phyloP scores from a whole-genome alignment of 2,113 vertebrate species.

The Vicugna pacos region DNA sequence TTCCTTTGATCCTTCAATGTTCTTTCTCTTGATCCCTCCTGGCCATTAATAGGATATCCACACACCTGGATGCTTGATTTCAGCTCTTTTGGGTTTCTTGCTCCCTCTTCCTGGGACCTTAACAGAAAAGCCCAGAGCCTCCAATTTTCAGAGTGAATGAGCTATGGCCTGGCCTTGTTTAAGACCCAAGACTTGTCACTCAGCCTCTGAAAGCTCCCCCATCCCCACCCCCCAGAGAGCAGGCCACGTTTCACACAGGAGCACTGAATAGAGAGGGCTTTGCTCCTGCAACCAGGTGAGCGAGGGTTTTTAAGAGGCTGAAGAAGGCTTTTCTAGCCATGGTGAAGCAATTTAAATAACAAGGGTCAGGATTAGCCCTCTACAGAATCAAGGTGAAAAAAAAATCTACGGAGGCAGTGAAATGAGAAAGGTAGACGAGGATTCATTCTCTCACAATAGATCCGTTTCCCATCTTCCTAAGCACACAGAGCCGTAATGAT shows the following conservation, averaged over 20 bases:
- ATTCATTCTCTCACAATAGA: slow-evolving; percentile 48
- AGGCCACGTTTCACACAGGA: rapidly evolving
- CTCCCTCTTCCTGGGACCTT: not conserved
- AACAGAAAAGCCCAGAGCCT: not conserved
- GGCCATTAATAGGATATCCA: rapidly evolving
- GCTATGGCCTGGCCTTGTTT: not conserved
- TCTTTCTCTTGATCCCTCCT: not conserved
- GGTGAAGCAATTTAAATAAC: slow-evolving; percentile 72
- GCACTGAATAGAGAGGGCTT: not conserved
- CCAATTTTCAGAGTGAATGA: not conserved
- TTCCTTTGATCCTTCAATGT: not conserved
- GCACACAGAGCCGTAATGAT: slow-evolving; percentile 20
- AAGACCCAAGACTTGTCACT: not conserved
- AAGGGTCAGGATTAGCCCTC: slow-evolving; percentile 78
- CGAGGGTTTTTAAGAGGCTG: not conserved
- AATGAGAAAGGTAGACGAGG: slow-evolving; percentile 47
- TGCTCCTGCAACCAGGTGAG: not conserved
- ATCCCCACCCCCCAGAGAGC: rapidly evolving
- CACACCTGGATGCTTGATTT: not conserved
- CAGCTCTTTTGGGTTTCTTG: not conserved
- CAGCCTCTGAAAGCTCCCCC: not conserved
- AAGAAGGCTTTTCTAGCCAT: not conserved
- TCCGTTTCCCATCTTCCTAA: slow-evolving; percentile 37
- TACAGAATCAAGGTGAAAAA: not conserved
- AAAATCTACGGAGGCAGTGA: not conserved